Conservation (phyloP, 2,113 vertebrate genomes). For the Pycnonotus jocosus region DNA sequence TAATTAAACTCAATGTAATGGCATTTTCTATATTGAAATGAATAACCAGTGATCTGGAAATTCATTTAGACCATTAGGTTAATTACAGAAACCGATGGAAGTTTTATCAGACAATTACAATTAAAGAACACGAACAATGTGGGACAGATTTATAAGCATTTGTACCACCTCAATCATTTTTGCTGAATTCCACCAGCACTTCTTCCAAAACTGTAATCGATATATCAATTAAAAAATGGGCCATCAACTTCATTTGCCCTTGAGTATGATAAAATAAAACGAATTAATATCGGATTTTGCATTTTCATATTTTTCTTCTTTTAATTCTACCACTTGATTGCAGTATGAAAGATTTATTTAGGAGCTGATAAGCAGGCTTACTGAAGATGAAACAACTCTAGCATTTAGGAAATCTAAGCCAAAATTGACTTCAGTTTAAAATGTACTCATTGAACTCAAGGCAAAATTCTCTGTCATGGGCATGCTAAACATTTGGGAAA, state of each 20-base stretch:
- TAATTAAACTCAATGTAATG: constrained; percentile 59
- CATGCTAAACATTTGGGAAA: neutral
- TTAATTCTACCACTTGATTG: neutral
- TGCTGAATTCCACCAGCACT: constrained; percentile 35
- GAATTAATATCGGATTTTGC: neutral
- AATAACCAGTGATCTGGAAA: constrained; percentile 73
- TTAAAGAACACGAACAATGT: constrained; percentile 49
- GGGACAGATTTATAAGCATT: constrained; percentile 67
- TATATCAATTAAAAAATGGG: constrained; percentile 60
- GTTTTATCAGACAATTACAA: constrained; percentile 72
- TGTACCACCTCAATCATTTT: constrained; percentile 63
- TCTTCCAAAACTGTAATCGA: constrained; percentile 58
- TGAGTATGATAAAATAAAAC: neutral
- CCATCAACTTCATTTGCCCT: constrained; percentile 42
- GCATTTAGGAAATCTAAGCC: neutral
- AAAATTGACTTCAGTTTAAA: neutral
- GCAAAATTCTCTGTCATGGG: neutral
- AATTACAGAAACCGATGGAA: constrained; percentile 76
- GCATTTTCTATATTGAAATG: constrained; percentile 55
- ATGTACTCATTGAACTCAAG: neutral
- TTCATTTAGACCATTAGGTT: constrained; percentile 75
- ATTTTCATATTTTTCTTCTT: neutral
- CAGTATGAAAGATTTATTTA: neutral
- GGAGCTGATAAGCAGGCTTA: neutral
- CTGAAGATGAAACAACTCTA: neutral